Evolutionary conservation across 2,797 vertebrate genomes (phyloP), one percentile per base, ranked within the genome.

Genomic region (Micropoecilia bifurca): DNA sequence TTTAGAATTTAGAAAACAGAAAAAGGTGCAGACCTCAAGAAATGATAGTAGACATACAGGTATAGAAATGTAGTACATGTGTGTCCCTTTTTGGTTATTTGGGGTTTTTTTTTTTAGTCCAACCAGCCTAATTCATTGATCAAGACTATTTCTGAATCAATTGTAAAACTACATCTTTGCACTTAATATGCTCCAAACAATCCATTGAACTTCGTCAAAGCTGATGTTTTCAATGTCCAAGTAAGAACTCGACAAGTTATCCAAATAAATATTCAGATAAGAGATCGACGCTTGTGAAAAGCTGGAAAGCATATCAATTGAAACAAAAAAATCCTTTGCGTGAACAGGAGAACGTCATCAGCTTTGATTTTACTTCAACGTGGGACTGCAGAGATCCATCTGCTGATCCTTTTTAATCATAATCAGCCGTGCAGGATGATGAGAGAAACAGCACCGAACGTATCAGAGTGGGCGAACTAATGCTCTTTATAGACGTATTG

Each of bases 351-450:
- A 78, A 16, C 45, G 71, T 80, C 76, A 73, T 84, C 68, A 7
- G 71, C 77, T 78, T 86, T 77, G 77, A 71, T 39, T 66, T 77
- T 43, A 57, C 75, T 73, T 82, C 71, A 16, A 45, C 50, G 48
- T 77, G 47, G 66, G 81, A 85, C 81, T 85, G 78, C 39, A 61
- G n/a, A 85, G 53, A 86, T 85, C 66, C 53, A 69, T 86, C 82
- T 88, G 79, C 47, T 90, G 61, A 86, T 90, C 76, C 85, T 75
- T 89, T 89, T 91, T 89, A 78, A 93, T 91, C 84, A 80, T 74
- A 82, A 92, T 90, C 85, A 89, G 79, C 80, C 83, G 79, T 86
- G 85, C 84, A 81, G 77, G 22, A 33, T 68, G 86, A 80, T 79
- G 75, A 88, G 30, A 66, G 81, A n/a, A 88, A 83, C 87, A 81